These are phyloP conservation scores for Nymphicus hollandicus DNA, from an alignment of 2,113 vertebrate genomes.

Conservation along the genomic window DNA sequence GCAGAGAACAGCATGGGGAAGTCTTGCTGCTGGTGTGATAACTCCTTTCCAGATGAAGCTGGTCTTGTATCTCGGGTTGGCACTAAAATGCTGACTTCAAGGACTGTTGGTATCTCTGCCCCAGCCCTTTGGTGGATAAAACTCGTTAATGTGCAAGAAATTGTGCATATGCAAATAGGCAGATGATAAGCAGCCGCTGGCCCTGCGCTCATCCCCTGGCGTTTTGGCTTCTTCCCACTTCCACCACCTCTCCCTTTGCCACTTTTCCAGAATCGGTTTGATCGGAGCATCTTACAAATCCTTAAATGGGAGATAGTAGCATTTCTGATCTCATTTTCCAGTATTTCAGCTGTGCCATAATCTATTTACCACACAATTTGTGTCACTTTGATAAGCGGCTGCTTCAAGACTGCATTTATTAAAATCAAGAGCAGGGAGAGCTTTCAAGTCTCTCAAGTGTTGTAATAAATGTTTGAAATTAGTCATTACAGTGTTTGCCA, in stretches of 20 bases:
- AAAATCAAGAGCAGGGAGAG: constrained; percentile 78
- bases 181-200: not conserved
- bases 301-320: constrained; percentile 67
- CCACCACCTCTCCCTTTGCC: not conserved
- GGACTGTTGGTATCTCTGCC: constrained; percentile 21
- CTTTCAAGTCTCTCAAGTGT: constrained; percentile 78
- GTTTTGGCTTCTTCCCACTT: constrained; percentile 28
- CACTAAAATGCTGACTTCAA: constrained; percentile 1
- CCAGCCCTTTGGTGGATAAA: constrained; percentile 16
- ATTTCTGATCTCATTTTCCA: constrained; percentile 82
- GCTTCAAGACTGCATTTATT: constrained; percentile 80
- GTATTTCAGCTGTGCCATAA: constrained; percentile 79
- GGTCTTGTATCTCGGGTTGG: not conserved
- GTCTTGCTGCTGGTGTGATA: not conserved
- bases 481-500: constrained; percentile 78
- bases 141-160: constrained; percentile 16
- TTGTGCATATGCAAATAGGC: not conserved
- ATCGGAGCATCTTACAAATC: constrained; percentile 37
- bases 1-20: not conserved
- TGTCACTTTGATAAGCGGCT: constrained; percentile 83
- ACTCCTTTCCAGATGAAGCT: not conserved
- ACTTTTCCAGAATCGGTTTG: not conserved
- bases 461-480: constrained; percentile 83
- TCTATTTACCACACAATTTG: constrained; percentile 83
- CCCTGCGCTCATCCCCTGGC: not conserved